Conservation (phyloP, 2,888 invertebrate species). For the Sarcophaga subvicina region DNA sequence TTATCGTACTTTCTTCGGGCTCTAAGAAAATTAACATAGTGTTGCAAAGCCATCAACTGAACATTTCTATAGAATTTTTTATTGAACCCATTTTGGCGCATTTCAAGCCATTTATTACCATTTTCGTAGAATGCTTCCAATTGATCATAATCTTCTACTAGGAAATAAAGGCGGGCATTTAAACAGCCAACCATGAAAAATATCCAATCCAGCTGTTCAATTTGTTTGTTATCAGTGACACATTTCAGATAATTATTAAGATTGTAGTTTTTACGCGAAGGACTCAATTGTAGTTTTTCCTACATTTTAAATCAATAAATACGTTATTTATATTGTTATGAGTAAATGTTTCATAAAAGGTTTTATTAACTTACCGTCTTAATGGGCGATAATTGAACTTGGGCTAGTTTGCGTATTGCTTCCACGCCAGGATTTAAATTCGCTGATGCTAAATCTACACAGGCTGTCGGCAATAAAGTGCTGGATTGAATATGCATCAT, state of each 20-base stretch:
- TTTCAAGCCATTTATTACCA: conserved; percentile 72
- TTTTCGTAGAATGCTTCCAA: conserved; percentile 75
- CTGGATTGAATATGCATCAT: conserved; percentile 34
- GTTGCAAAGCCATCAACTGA: conserved; percentile 72
- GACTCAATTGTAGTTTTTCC: conserved; percentile 65
- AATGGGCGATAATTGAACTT: conserved; percentile 71
- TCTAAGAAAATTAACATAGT: conserved; percentile 77
- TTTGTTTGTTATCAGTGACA: conserved; percentile 59
- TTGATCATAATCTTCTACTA: conserved; percentile 74
- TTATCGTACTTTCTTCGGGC: conserved; percentile 70
- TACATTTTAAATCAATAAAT: conserved; percentile 16
- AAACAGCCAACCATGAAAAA: conserved; percentile 76
- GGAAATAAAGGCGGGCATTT: conserved; percentile 76
- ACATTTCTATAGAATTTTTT: conserved; percentile 70
- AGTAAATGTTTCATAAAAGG: background rate
- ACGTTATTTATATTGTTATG: background rate
- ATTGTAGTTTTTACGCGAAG: conserved; percentile 36
- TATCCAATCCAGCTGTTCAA: conserved; percentile 74
- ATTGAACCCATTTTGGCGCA: conserved; percentile 60
- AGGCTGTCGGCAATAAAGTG: conserved; percentile 15
- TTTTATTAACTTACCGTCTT: conserved; percentile 68
- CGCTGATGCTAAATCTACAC: conserved; percentile 34
- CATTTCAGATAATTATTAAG: conserved; percentile 72
- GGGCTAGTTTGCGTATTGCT: conserved; percentile 74
- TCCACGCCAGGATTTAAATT: conserved; percentile 70